Conservation (phyloP, 2,113 vertebrate genomes). For the Malurus melanocephalus region DNA sequence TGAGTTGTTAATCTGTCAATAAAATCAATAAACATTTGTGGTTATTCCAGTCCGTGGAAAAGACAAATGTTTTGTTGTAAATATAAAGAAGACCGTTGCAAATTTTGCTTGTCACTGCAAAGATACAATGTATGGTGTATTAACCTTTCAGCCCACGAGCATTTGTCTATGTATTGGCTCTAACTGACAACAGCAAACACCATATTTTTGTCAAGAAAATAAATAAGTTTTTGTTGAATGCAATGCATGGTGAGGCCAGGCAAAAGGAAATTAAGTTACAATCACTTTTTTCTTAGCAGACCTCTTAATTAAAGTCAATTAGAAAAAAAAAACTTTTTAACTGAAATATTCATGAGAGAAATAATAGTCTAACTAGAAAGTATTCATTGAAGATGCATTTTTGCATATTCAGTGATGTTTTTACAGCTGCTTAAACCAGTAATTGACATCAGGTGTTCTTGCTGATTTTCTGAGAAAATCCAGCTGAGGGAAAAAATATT, state of each 20-base stretch:
- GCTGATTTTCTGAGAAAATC: not conserved
- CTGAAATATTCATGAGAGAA: slow-evolving; percentile 27
- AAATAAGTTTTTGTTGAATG: not conserved
- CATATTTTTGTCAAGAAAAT: not conserved
- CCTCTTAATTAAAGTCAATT: not conserved
- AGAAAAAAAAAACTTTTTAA: not conserved
- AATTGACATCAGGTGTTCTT: not conserved
- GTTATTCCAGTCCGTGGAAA: not conserved
- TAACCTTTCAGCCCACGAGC: not conserved
- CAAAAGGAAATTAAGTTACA: slow-evolving; percentile 4
- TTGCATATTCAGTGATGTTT: not conserved
- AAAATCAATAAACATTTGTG: not conserved
- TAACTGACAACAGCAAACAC: not conserved
- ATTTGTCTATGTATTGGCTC: not conserved
- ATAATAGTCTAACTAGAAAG: not conserved
- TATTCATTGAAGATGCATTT: not conserved
- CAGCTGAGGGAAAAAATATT: not conserved
- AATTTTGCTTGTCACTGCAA: not conserved
- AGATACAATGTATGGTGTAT: not conserved
- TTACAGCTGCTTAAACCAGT: not conserved
- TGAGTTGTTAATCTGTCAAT: not conserved
- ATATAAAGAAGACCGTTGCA: not conserved
- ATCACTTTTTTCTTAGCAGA: not conserved
- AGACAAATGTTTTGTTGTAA: not conserved
- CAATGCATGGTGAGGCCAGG: not conserved